Percentiles rank a stretch among this genome's conserved stretches.
These are phyloP conservation scores for Deroplatys truncata DNA, from an alignment of 2,888 invertebrate genomes.

Conservation along the genomic window DNA sequence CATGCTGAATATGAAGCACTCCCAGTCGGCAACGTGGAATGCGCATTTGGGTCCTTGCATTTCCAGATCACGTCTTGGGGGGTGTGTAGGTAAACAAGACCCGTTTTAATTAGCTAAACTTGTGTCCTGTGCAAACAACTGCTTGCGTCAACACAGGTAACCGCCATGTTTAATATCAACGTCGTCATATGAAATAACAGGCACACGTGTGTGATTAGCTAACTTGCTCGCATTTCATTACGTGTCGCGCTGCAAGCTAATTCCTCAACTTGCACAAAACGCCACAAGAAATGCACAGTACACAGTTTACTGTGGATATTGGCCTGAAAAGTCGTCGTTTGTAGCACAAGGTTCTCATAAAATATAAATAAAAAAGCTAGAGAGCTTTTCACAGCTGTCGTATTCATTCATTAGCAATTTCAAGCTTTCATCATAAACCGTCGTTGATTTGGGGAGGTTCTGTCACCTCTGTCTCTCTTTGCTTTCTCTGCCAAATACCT, in stretches of 20 bases:
- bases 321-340: too few species aligned
- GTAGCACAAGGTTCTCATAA: too few species aligned
- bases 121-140: neutral
- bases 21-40: neutral
- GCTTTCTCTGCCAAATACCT: too few species aligned
- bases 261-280: neutral
- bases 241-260: neutral
- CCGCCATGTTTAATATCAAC: neutral
- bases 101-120: neutral
- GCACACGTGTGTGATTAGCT: neutral
- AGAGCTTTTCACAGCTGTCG: too few species aligned
- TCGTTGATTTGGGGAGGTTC: too few species aligned
- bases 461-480: too few species aligned
- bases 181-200: neutral
- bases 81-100: neutral
- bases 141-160: neutral
- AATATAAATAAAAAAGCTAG: too few species aligned
- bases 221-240: neutral
- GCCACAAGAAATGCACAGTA: neutral
- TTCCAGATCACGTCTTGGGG: neutral
- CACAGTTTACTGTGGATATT: too few species aligned
- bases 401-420: too few species aligned
- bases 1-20: neutral
- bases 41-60: neutral
- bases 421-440: too few species aligned